phyloP scores from a whole-genome alignment of 2,113 vertebrate species.

The Microtus montanus region DNA sequence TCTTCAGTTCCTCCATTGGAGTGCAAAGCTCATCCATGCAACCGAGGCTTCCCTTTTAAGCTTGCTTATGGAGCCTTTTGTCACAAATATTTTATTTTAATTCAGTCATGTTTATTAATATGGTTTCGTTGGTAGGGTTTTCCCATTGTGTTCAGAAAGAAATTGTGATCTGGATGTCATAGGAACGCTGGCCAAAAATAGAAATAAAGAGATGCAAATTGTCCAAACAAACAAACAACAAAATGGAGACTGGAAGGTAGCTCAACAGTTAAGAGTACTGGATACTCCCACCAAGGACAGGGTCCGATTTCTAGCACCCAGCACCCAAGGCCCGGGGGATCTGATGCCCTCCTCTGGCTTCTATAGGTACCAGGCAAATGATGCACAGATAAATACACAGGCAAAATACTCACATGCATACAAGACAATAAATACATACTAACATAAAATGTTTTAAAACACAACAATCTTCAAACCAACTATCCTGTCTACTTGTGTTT shows the following conservation, averaged over 20 bases:
- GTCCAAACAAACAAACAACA: background rate
- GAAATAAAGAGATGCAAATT: background rate
- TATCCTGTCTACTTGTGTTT: background rate
- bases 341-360: background rate
- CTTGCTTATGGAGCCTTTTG: background rate
- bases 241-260: background rate
- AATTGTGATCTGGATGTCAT: background rate
- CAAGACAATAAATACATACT: background rate
- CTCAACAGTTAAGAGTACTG: no score
- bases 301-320: no score
- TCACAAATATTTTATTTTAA: slow-evolving; percentile 7
- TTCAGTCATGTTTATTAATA: background rate
- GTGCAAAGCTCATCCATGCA: background rate
- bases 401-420: background rate
- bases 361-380: background rate
- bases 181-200: background rate
- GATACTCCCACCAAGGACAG: background rate
- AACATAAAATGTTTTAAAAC: background rate
- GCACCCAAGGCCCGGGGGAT: background rate
- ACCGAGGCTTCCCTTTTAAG: background rate
- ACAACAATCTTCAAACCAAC: background rate
- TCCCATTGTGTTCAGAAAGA: background rate
- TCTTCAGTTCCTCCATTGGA: no score
- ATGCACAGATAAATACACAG: background rate
- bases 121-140: background rate